These are phyloP conservation scores for Anas platyrhynchos DNA, from an alignment of 2,113 vertebrate species.

Conservation along the genomic window DNA sequence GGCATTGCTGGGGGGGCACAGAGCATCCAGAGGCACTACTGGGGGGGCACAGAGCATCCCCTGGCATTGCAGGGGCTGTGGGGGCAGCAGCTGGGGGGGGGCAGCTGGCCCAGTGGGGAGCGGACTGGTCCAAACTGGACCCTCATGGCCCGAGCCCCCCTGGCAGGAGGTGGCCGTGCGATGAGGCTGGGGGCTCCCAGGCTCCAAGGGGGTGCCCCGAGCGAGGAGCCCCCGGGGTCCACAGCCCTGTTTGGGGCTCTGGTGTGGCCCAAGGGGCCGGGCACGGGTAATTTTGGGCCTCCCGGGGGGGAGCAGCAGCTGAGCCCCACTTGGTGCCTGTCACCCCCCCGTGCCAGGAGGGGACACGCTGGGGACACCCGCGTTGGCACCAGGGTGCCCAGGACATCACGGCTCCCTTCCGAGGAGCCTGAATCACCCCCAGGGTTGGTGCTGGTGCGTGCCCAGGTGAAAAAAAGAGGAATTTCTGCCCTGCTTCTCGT, in stretches of 20 bases:
- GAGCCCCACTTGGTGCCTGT: background rate
- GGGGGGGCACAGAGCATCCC: background rate
- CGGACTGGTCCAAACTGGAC: too few species aligned
- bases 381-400: background rate
- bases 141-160: background rate
- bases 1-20: too few species aligned
- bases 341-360: background rate
- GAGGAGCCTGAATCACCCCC: background rate
- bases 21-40: too few species aligned
- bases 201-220: fast-evolving
- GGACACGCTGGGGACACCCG: fast-evolving
- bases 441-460: fast-evolving
- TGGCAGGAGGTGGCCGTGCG: background rate
- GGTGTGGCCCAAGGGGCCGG: fast-evolving
- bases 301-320: background rate
- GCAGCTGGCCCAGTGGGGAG: background rate
- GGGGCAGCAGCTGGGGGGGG: fast-evolving
- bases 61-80: background rate
- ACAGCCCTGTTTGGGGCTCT: fast-evolving
- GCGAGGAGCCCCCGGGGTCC: background rate
- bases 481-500: fast-evolving
- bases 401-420: background rate
- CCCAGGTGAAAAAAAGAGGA: background rate
- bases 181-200: background rate
- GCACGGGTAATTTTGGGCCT: background rate